Evolutionary conservation across 2,113 vertebrate species (phyloP).

Genomic region (crab-eating macaque (Macaca fascicularis)): DNA sequence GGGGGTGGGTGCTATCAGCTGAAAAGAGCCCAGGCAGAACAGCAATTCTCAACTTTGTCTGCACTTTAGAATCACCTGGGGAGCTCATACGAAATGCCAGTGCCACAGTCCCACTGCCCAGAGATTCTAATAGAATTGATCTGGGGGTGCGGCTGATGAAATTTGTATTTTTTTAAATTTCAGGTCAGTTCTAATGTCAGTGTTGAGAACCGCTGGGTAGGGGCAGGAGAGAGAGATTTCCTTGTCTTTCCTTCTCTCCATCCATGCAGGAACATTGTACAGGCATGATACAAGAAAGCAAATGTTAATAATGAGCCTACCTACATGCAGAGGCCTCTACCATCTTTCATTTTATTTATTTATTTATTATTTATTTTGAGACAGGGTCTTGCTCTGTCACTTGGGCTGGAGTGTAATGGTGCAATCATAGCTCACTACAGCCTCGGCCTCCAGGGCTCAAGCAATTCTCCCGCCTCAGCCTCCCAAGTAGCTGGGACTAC

Average conservation of each 20-base stretch:
- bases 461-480: too few relatives aligned
- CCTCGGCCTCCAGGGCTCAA: too few relatives aligned
- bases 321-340: not conserved
- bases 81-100: not conserved
- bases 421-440: too few relatives aligned
- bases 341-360: not conserved
- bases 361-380: too few relatives aligned
- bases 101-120: not conserved
- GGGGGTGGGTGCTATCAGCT: not conserved
- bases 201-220: not conserved
- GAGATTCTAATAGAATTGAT: not conserved
- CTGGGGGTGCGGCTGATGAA: not conserved
- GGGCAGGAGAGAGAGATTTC: not conserved
- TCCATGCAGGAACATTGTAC: not conserved
- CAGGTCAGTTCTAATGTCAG: not conserved
- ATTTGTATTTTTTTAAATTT: not conserved
- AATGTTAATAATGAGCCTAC: not conserved
- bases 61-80: not conserved
- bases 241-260: not conserved
- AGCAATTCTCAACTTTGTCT: not conserved
- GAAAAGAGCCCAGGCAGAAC: not conserved
- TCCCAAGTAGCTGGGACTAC: too few relatives aligned
- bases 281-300: not conserved
- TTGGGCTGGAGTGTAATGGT: too few relatives aligned
- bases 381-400: too few relatives aligned